Evolutionary conservation across 2,888 invertebrate species (phyloP), one percentile per base, ranked within the genome.

Genomic region (Lasioglossum oenotherae): DNA sequence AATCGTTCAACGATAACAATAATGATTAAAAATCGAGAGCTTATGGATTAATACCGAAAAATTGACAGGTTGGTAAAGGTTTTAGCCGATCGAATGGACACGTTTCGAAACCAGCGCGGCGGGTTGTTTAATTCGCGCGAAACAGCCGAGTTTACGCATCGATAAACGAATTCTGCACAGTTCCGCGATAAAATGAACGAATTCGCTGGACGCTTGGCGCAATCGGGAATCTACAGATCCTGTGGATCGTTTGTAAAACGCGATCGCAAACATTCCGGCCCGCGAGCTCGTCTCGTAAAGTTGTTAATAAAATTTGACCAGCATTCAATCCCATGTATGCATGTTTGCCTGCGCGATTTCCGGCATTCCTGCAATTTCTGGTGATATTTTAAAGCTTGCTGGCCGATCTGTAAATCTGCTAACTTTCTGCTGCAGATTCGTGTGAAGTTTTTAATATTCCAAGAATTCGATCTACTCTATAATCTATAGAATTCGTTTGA

Each of bases 111-210:
- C 44, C 23, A 41, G 19, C 16, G 12, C 49, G 27, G 10, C n/a
- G 64, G 16, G 1, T n/a, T 53, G 38, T 74, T 74, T 67, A 27
- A 46, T 16, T 44, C 44, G 27, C 72, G 16, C 72, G 19, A 72
- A 60, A 23, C 19, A 23, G 2, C 23, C 2, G n/a, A 57, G 72
- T 72, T 57, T n/a, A 41, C 23, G 71, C 53, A 27, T 19, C 49
- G 78, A 78, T 78, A 49, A 78, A 78, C 49, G 53, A 71, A 71
- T 19, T 27, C 38, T 27, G 57, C 57, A 57, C 31, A 14, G 19
- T 4, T 5, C 19, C 16, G 4, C 27, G 31, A 41, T 19, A 31
- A 31, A 41, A 71, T 57, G 71, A 1, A 23, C 35, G 16, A 53
- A 53, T 41, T 69, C 19, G 19, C 23, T 8, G 44, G 44, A 6